Percentiles rank a stretch among this genome's conserved stretches.
Evolutionary conservation across 1,140 invertebrate genomes (phyloP).

Genomic region (Oreohelix idahoensis): DNA sequence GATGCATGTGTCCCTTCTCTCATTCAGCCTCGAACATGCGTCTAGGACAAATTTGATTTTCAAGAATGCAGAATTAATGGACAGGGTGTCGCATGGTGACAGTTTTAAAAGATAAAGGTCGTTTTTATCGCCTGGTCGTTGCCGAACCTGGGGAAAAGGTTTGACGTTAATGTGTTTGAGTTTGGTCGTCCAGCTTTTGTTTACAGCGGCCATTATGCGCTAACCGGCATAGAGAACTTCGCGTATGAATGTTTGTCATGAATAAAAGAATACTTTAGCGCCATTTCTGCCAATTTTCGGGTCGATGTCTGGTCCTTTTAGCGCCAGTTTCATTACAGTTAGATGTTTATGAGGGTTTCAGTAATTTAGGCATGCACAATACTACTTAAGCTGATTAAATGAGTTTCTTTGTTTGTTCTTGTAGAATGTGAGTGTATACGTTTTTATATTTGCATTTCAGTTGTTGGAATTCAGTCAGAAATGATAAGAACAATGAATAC

Average conservation of each 20-base stretch:
- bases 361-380: neutral
- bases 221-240: neutral
- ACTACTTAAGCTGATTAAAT: neutral
- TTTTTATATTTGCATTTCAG: neutral
- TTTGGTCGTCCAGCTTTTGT: neutral
- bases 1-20: neutral
- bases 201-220: neutral
- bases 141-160: neutral
- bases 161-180: slow-evolving; percentile 24
- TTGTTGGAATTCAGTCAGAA: too few relatives aligned
- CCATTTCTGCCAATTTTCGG: neutral
- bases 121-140: slow-evolving; percentile 2
- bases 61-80: slow-evolving; percentile 16
- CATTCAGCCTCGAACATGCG: neutral
- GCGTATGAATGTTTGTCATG: neutral
- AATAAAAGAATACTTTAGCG: slow-evolving; percentile 2
- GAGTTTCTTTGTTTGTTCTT: neutral
- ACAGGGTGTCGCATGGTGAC: slow-evolving; percentile 18
- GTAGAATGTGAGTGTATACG: neutral
- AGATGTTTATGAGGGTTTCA: neutral
- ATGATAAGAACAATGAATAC: too few relatives aligned
- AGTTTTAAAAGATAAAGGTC: slow-evolving; percentile 6
- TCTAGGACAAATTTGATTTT: slow-evolving; percentile 22
- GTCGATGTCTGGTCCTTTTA: neutral
- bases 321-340: neutral